Conservation (phyloP, 2,888 invertebrate species). For the Sympetrum striolatum region DNA sequence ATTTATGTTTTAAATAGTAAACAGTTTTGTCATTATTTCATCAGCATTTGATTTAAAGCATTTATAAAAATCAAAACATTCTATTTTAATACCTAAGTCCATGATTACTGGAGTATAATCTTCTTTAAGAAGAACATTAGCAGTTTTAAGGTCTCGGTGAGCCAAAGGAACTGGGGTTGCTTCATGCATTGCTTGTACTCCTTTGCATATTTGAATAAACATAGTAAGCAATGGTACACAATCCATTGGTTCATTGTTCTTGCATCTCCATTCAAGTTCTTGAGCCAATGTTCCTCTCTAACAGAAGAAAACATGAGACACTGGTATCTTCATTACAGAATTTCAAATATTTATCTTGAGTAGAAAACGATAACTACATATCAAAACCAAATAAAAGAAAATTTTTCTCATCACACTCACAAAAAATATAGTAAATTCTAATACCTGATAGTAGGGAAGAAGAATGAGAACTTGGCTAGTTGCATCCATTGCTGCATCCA, state of each 20-base stretch:
- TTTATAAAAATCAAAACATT: too few relatives aligned
- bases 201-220: constrained; percentile 77
- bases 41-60: too few relatives aligned
- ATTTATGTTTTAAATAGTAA: too few relatives aligned
- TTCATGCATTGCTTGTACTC: constrained; percentile 76
- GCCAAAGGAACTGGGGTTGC: constrained; percentile 76
- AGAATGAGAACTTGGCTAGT: constrained; percentile 77
- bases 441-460: constrained; percentile 75
- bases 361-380: constrained; percentile 1
- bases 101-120: constrained; percentile 77
- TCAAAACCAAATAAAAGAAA: not conserved
- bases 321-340: too few relatives aligned
- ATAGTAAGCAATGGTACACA: constrained; percentile 72
- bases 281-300: constrained; percentile 77
- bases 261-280: constrained; percentile 68
- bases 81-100: constrained; percentile 70
- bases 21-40: too few relatives aligned
- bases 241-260: constrained; percentile 67
- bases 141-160: constrained; percentile 86
- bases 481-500: constrained; percentile 70
- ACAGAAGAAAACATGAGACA: constrained; percentile 47
- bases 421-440: constrained; percentile 44
- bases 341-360: not conserved
- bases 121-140: constrained; percentile 79
- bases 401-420: not conserved